Evolutionary conservation across 2,797 vertebrate genomes (phyloP), one percentile per base, ranked within the genome.

Genomic region (Poliocrania exsul): DNA sequence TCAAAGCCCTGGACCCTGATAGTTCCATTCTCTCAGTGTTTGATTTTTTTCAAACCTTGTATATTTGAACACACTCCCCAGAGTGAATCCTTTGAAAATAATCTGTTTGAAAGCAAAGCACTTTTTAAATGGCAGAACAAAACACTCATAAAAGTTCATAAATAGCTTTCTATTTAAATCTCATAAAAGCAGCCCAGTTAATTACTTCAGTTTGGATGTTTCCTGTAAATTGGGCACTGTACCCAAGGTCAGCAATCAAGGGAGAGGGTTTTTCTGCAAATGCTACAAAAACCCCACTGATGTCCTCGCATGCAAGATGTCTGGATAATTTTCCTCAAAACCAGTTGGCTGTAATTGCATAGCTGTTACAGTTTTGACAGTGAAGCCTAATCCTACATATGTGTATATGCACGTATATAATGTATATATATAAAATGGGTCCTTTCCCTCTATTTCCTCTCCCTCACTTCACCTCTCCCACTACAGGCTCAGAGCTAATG

Each of bases 401-500:
- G 3, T 35, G 70, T 57, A 56, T 56, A 56, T 54, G 38, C 23
- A 8, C 2, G 4, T 13, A 15, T 13, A 19, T 17, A 19, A 42
- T 2, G 21, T 5, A 13, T 10, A 3, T 13, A 2, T 1, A 31
- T 11, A 25, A 78, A 49, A 17, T 0, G 0, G 13, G 12, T 37
- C 19, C 31, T 61, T 72, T 31, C 38, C 54, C 53, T 31, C 19
- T n/a, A 0, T 37, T 56, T 47, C 58, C 38, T 29, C 53, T 40
- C 12, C 13, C 7, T 10, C 21, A 23, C 62, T 49, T 18, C 29
- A n/a, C 54, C 5, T 64, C 11, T 56, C 60, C 51, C 69, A 46
- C 86, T 65, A 38, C 98, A 99, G 99, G 99, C 78, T 99, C 99
- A 2, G 99, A 99, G 91, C 97, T 99, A 97, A 99, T 99, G 99